Conservation (phyloP, 2,113 vertebrate species). For the Cryptotis parvus region DNA sequence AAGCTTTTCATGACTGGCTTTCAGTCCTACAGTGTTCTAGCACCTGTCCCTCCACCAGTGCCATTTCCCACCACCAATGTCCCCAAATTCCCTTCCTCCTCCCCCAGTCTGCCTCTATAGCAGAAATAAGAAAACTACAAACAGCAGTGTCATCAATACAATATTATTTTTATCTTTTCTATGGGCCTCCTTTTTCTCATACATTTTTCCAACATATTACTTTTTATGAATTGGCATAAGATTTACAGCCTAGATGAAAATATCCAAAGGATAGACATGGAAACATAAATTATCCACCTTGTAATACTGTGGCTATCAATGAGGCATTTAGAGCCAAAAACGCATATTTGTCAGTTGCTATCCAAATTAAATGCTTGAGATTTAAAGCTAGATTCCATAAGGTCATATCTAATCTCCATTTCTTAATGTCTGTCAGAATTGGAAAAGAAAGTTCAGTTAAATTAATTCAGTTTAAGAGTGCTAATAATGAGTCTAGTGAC, state of each 20-base stretch:
- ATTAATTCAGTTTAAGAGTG: neutral
- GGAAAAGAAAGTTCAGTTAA: neutral
- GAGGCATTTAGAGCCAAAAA: neutral
- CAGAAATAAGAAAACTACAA: too few species aligned
- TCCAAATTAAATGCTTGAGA: neutral
- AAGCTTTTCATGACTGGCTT: too few species aligned
- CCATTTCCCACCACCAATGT: too few species aligned
- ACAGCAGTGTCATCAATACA: too few species aligned
- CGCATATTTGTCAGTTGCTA: neutral
- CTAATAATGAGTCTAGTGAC: neutral
- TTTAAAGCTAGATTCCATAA: neutral
- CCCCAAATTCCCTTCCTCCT: too few species aligned
- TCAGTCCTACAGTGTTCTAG: too few species aligned
- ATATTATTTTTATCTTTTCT: neutral
- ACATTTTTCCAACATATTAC: neutral
- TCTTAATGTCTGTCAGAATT: neutral
- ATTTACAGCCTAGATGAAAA: neutral
- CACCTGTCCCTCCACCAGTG: too few species aligned
- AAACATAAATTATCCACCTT: neutral
- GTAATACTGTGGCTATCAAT: neutral
- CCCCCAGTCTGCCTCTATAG: too few species aligned
- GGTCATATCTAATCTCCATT: neutral
- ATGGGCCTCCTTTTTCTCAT: neutral
- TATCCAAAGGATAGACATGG: neutral
- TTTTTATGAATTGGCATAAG: constrained; percentile 4